Evolutionary conservation across 2,113 vertebrate species (phyloP).

Genomic region (Gallinago media): DNA sequence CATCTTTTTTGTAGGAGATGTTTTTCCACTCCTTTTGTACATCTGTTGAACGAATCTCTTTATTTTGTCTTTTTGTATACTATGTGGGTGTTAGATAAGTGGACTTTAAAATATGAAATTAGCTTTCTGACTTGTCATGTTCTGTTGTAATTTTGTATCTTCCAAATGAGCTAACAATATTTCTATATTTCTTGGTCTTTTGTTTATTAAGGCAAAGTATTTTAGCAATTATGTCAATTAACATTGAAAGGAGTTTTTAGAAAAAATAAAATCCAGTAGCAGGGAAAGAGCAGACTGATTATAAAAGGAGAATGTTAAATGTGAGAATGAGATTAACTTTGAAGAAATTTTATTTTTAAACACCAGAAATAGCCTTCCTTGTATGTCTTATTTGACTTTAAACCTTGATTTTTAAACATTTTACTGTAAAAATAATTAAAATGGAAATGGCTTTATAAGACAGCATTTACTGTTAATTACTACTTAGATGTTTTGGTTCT

Average conservation of each 20-base stretch:
- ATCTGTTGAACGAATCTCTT: not conserved
- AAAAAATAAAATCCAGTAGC: not conserved
- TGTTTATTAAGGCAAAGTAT: not conserved
- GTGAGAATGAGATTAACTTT: not conserved
- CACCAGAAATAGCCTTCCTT: not conserved
- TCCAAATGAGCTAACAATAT: not conserved
- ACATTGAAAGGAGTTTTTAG: not conserved
- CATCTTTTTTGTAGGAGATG: not conserved
- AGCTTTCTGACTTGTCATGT: not conserved
- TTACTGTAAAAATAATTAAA: not conserved
- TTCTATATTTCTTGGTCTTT: not conserved
- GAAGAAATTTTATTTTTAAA: not conserved
- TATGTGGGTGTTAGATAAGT: not conserved
- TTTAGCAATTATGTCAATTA: not conserved
- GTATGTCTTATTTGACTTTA: not conserved
- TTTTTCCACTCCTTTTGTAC: not conserved
- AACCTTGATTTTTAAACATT: not conserved
- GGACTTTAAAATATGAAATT: not conserved
- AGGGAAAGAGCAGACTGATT: not conserved
- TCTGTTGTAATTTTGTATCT: not conserved
- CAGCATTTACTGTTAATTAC: not conserved
- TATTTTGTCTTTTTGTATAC: not conserved
- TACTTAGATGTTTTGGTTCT: not conserved
- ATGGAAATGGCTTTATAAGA: not conserved
- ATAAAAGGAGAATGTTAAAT: not conserved